Conservation (phyloP, 1,140 invertebrate species). For the Lordiphosa clarofinis region DNA sequence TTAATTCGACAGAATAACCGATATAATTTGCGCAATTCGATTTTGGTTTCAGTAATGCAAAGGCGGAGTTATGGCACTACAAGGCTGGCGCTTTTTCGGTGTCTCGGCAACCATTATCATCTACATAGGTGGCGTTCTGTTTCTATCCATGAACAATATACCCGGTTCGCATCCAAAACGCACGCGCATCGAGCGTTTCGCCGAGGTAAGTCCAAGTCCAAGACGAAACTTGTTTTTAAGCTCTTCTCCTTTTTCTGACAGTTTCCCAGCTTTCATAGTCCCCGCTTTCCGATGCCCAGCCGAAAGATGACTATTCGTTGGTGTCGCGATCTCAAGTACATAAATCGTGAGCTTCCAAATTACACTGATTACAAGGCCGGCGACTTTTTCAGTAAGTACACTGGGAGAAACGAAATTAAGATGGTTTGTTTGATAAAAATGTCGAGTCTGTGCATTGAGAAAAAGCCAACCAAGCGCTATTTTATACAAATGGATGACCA, state of each 20-base stretch:
- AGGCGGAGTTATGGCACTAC: conserved; percentile 77
- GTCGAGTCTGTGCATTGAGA: too few species aligned
- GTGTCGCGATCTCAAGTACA: conserved; percentile 73
- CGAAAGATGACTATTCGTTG: conserved; percentile 73
- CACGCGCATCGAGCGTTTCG: conserved; percentile 56
- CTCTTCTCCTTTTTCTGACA: not conserved
- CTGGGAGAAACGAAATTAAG: too few species aligned
- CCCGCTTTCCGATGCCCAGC: conserved; percentile 60
- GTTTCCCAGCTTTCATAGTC: conserved; percentile 74
- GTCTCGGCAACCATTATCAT: conserved; percentile 81
- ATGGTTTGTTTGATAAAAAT: too few species aligned
- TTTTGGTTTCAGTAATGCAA: conserved; percentile 68
- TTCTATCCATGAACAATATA: conserved; percentile 82
- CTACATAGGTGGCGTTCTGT: conserved; percentile 81
- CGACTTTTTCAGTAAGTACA: conserved; percentile 57
- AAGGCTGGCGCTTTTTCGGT: conserved; percentile 81
- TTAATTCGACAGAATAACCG: not conserved
- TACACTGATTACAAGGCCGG: conserved; percentile 62
- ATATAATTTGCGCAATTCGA: not conserved
- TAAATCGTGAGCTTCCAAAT: conserved; percentile 69
- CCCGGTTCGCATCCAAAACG: conserved; percentile 80
- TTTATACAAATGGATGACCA: too few species aligned
- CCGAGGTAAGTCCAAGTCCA: conserved; percentile 65
- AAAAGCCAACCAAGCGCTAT: too few species aligned
- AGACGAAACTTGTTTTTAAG: not conserved